Conservation (phyloP, 2,113 vertebrate genomes). For the Paramormyrops kingsleyae region DNA sequence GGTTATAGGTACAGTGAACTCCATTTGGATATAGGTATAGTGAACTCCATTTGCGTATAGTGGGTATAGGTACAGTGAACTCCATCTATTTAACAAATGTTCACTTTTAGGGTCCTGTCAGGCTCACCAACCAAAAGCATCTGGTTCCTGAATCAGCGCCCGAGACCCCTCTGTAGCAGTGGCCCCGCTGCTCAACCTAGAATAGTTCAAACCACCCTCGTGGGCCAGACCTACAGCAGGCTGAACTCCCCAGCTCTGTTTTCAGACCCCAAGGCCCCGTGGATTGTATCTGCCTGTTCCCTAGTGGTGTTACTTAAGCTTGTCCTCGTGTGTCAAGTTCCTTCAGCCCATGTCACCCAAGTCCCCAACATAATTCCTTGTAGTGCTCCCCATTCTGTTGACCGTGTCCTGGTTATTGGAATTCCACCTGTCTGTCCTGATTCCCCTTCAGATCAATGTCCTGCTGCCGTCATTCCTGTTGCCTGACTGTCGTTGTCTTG, state of each 20-base stretch:
- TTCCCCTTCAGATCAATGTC: neutral
- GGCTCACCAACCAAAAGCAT: neutral
- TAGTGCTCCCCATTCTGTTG: neutral
- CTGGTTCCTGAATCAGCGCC: neutral
- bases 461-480: neutral
- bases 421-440: neutral
- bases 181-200: neutral
- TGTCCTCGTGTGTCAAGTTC: neutral
- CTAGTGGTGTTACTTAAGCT: neutral
- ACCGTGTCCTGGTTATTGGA: neutral
- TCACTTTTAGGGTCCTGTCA: neutral
- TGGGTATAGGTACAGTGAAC: neutral
- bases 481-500: neutral
- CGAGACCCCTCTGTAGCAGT: neutral
- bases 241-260: neutral
- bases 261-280: neutral
- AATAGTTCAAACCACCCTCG: neutral
- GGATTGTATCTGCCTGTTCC: neutral
- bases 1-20: too few relatives aligned
- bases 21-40: neutral
- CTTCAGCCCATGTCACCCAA: neutral
- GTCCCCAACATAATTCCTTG: neutral
- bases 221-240: neutral
- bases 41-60: neutral
- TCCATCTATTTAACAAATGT: neutral